Percentiles rank a stretch among this genome's conserved stretches.
Evolutionary conservation across 2,113 vertebrate species (phyloP).

Genomic region (Andinoacara biseriatus): DNA sequence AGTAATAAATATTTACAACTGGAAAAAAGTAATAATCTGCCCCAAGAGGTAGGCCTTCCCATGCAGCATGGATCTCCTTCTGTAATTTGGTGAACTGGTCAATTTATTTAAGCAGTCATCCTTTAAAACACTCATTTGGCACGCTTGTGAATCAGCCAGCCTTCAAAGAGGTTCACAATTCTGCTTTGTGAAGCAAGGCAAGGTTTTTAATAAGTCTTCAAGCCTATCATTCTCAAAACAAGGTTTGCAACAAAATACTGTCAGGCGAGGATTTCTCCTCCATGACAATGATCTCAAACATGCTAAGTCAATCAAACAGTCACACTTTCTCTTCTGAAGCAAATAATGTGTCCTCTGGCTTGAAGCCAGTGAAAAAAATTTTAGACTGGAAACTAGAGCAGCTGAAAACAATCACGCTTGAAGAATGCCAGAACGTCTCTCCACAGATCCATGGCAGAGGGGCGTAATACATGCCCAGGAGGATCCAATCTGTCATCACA

Average conservation of each 20-base stretch:
- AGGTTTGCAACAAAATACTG: background rate
- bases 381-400: background rate
- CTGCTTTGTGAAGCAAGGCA: background rate
- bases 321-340: background rate
- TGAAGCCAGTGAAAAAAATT: background rate
- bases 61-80: background rate
- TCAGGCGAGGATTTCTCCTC: background rate
- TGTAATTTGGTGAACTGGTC: constrained; percentile 26
- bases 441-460: background rate
- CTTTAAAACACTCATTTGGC: constrained; percentile 23
- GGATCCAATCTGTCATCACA: constrained; percentile 9
- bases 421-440: background rate
- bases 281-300: background rate
- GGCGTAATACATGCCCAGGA: background rate
- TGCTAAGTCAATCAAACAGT: background rate
- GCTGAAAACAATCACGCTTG: background rate
- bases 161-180: background rate
- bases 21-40: background rate
- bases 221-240: background rate
- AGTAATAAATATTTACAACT: background rate
- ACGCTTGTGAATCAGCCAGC: constrained; percentile 17
- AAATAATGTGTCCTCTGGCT: background rate
- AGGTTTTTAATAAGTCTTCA: background rate
- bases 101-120: constrained; percentile 37
- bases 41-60: constrained; percentile 2